Evolutionary conservation across 1,140 invertebrate species (phyloP).

Genomic region (Drosophila baimaii): DNA sequence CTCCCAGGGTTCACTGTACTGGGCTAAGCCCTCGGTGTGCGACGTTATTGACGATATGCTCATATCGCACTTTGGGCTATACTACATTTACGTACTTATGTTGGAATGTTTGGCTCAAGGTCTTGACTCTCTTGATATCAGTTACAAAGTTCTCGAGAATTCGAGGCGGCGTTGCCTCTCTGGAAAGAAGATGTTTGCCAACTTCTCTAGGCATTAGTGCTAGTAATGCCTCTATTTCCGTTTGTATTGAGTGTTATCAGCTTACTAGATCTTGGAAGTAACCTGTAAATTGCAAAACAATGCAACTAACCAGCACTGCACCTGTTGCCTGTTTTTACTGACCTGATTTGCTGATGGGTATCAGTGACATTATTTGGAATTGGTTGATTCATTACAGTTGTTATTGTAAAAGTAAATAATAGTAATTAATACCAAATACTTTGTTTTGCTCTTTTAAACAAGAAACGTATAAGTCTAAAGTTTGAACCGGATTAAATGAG

Average conservation of each 20-base stretch:
- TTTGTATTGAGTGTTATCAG: constrained; percentile 32
- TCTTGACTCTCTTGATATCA: constrained; percentile 29
- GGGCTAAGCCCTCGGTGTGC: constrained; percentile 25
- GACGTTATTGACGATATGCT: constrained; percentile 40
- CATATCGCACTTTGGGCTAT: constrained; percentile 32
- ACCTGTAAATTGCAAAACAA: constrained; percentile 15
- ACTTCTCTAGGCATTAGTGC: constrained; percentile 24
- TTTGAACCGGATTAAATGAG: no score
- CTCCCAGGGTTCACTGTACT: constrained; percentile 27
- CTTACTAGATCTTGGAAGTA: constrained; percentile 22
- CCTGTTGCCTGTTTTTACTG: not conserved
- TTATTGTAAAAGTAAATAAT: not conserved
- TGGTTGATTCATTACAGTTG: not conserved
- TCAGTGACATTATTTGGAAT: not conserved
- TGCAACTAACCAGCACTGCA: constrained; percentile 17
- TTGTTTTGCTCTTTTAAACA: not conserved
- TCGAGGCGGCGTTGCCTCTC: constrained; percentile 18
- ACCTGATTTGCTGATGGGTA: constrained; percentile 1
- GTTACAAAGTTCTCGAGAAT: constrained; percentile 34
- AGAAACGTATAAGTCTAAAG: no score
- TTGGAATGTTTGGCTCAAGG: constrained; percentile 42
- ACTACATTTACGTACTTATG: constrained; percentile 16
- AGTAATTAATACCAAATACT: no score
- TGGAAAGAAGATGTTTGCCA: constrained; percentile 18
- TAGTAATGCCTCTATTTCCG: constrained; percentile 20